Base-by-base conservation (phyloP, 2,888 invertebrate species). In the Acrobasis suavella region DNA sequence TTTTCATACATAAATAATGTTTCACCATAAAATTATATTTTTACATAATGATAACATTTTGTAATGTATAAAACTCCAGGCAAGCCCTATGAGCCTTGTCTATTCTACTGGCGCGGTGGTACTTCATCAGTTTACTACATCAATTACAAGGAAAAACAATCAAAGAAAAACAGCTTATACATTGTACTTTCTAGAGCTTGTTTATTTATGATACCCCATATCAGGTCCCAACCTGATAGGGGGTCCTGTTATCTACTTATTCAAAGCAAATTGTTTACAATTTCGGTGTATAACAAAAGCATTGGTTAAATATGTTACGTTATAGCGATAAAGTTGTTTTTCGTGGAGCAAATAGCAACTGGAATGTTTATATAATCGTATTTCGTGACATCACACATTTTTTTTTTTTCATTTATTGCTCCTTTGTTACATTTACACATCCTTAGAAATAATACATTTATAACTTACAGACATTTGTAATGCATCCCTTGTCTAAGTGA, bases 141-240 rank as follows among this genome's bases (percentile, higher is more conserved):
- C 69, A 74, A 80, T 78, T 79, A 62, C 32, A 38, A 22, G 22
- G 22, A 22, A 22, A 22, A 22, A 22, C 3, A 22, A 2, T 22
- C 62, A 32, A 37, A 17, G 37, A 49, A 38, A 42, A 50, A 59
- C n/a, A 16, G 39, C 22, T 50, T 64, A 22, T 37, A 37, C 15
- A 50, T 49, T 32, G 32, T 8, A 16, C 60, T 63, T 42, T 54
- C 58, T 56, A 65, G 42, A 55, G 61, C 55, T 62, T 54, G 17
- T 52, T 39, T 16, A 22, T 22, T 2, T 17, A 32, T 32, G 32
- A 52, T 42, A 52, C 42, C 52, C 60, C 17, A n/a, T 51, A 52
- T 60, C 56, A 14, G 52, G n/a, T n/a, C n/a, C n/a, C n/a, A n/a
- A n/a, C n/a, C n/a, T 52, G 17, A 22, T 22, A 56, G 56, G 46